Evolutionary conservation across 2,888 invertebrate genomes (phyloP).

Genomic region (Sepioteuthis lessoniana): DNA sequence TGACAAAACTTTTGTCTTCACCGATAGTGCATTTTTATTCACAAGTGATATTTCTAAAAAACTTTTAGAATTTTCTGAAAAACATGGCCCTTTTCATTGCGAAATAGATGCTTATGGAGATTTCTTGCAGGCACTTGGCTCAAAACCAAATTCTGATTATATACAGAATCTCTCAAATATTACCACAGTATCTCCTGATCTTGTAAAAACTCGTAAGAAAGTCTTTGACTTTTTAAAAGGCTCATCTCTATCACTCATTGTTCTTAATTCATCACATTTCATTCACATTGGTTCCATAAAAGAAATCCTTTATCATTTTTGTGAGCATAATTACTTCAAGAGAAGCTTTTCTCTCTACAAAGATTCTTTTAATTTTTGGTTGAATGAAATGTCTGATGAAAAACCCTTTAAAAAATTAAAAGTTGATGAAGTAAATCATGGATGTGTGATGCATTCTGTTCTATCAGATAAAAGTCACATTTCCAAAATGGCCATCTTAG

Average conservation of each 20-base stretch:
- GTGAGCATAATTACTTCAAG: slow-evolving; percentile 63
- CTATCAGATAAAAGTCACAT: slow-evolving; percentile 61
- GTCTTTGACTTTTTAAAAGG: slow-evolving; percentile 70
- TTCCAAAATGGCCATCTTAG: slow-evolving; percentile 67
- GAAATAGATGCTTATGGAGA: slow-evolving; percentile 77
- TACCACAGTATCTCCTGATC: slow-evolving; percentile 61
- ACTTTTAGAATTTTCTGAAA: slow-evolving; percentile 70
- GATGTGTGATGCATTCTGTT: slow-evolving; percentile 72
- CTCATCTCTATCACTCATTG: slow-evolving; percentile 69
- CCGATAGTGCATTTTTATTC: slow-evolving; percentile 77
- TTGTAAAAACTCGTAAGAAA: slow-evolving; percentile 65
- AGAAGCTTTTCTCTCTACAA: slow-evolving; percentile 64
- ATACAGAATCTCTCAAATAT: slow-evolving; percentile 69
- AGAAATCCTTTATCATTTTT: slow-evolving; percentile 72
- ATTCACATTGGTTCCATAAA: slow-evolving; percentile 76
- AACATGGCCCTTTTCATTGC: slow-evolving; percentile 69
- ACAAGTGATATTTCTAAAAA: slow-evolving; percentile 70
- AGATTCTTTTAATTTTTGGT: slow-evolving; percentile 67
- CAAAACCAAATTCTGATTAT: slow-evolving; percentile 67
- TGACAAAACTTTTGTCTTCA: slow-evolving; percentile 70
- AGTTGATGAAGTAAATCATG: slow-evolving; percentile 54
- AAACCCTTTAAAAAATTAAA: slow-evolving; percentile 52
- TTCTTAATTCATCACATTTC: slow-evolving; percentile 75
- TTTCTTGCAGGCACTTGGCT: slow-evolving; percentile 76
- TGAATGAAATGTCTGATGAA: background rate